Evolutionary conservation across 1,140 invertebrate genomes (phyloP), one percentile per base, ranked within the genome.

Genomic region (Drosophila kurseongensis): DNA sequence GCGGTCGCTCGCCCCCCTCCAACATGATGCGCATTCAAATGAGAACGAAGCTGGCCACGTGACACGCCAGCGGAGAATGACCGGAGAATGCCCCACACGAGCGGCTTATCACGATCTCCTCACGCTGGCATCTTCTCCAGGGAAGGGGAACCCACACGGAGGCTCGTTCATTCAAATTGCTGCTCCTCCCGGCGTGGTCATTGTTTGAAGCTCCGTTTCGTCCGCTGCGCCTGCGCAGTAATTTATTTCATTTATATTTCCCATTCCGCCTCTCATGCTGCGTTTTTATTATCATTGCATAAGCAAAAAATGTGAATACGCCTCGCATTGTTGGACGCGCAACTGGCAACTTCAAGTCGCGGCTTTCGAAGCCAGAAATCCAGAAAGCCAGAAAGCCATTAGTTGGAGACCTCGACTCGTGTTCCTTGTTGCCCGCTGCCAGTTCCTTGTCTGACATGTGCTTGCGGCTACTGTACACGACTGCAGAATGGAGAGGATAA

Each of bases 211-310:
- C 68, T 45, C 44, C 54, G 75, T 36, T 47, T 40, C 42, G 38
- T 14, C 63, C 41, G 66, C 41, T 67, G 82, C 83, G 83, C 75
- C 79, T 86, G 83, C 83, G 83, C 79, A 78, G 71, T 78, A 86
- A 85, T 86, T 85, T 85, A 85, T 85, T 86, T 85, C 82, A 82
- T 86, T 88, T 86, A 78, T 75, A 72, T 71, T 75, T 86, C 48
- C 67, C 51, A 56, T 51, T 44, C 45, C 32, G 9, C 6, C 18
- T 40, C 41, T 59, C 76, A 48, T 78, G 52, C 77, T 84, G 81
- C 81, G 73, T 77, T 85, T 67, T 85, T 88, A 85, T 82, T 78
- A 83, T 83, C 75, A 79, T 82, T 78, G 78, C 83, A 81, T 63
- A 88, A 78, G 82, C 77, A 74, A 81, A 23, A 67, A 50, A 67